A percentile compares a stretch with the other conserved stretches of the same genome.
These are phyloP conservation scores for Phlogophora meticulosa DNA, from an alignment of 2,888 invertebrate species.

Conservation along the genomic window DNA sequence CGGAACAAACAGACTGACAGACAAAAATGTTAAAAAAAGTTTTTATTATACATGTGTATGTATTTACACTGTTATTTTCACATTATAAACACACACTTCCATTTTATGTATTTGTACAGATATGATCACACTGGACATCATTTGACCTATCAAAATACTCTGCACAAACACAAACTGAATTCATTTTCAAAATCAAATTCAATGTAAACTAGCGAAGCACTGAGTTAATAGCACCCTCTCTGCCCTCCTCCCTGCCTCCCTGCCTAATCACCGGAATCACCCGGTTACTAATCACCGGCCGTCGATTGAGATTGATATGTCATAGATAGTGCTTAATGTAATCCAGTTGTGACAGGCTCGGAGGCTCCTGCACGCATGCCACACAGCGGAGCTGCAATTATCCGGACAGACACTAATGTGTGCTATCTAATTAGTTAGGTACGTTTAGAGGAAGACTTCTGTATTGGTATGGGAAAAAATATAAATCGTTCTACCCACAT, in stretches of 20 bases:
- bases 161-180: constrained; percentile 26
- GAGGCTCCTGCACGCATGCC: constrained; percentile 7
- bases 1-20: no score
- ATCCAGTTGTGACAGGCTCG: constrained; percentile 53
- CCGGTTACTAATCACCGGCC: constrained; percentile 55
- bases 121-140: constrained; percentile 1
- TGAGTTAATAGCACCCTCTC: constrained; percentile 29
- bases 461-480: background rate
- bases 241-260: background rate
- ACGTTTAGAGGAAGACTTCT: background rate
- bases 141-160: background rate
- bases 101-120: no score
- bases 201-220: constrained; percentile 22
- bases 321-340: constrained; percentile 55
- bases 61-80: no score
- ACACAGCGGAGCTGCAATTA: constrained; percentile 39
- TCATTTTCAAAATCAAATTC: constrained; percentile 44
- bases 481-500: background rate
- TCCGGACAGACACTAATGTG: constrained; percentile 18
- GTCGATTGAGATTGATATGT: constrained; percentile 59
- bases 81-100: no score
- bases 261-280: constrained; percentile 55
- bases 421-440: background rate
- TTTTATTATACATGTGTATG: no score
- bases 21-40: no score